These are phyloP conservation scores for Cosmorhoe ocellata DNA, from an alignment of 2,888 invertebrate genomes.

Conservation along the genomic window DNA sequence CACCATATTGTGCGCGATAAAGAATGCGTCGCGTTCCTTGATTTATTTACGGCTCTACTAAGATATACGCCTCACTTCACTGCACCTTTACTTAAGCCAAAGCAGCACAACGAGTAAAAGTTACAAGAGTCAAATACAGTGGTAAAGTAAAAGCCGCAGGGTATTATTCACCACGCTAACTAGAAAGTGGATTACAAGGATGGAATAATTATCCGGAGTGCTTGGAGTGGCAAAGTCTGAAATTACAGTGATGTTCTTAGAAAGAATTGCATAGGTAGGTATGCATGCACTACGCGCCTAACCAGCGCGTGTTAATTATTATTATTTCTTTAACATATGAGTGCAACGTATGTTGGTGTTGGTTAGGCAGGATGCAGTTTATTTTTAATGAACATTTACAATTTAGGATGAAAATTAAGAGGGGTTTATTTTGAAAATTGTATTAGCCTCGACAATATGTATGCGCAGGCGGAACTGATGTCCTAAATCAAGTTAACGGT, in stretches of 20 bases:
- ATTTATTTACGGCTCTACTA: slow-evolving; percentile 41
- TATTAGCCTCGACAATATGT: slow-evolving; percentile 5
- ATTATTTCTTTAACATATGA: slow-evolving; percentile 46
- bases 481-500: slow-evolving; percentile 65
- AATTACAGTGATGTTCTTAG: slow-evolving; percentile 55
- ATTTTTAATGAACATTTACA: background rate
- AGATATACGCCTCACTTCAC: slow-evolving; percentile 4
- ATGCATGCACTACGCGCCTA: too few species aligned
- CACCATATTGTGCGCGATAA: slow-evolving; percentile 56
- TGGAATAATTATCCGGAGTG: slow-evolving; percentile 54
- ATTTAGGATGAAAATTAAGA: too few species aligned
- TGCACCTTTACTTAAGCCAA: slow-evolving; percentile 4
- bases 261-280: slow-evolving; percentile 45
- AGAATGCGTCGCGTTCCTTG: slow-evolving; percentile 42
- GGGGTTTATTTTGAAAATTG: too few species aligned
- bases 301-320: slow-evolving; percentile 43
- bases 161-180: slow-evolving; percentile 42
- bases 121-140: slow-evolving; percentile 9
- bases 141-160: slow-evolving; percentile 17
- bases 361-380: slow-evolving; percentile 33
- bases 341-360: slow-evolving; percentile 29
- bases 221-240: slow-evolving; percentile 46
- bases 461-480: slow-evolving; percentile 48
- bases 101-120: slow-evolving; percentile 19
- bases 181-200: slow-evolving; percentile 63